These are phyloP conservation scores for Amniataba percoides DNA, from an alignment of 2,797 vertebrate species.

Conservation along the genomic window DNA sequence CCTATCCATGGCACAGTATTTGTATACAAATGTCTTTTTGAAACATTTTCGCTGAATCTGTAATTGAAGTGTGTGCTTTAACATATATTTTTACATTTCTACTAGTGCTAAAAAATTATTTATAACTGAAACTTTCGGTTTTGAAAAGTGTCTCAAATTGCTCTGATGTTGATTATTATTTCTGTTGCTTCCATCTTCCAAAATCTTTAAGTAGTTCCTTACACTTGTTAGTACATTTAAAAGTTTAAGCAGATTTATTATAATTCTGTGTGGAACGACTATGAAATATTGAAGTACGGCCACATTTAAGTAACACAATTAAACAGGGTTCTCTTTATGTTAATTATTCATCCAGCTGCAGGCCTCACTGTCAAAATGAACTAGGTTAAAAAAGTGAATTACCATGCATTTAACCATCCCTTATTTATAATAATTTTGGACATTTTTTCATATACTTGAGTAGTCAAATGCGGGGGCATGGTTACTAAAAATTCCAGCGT, in stretches of 20 bases:
- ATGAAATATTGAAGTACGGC: not conserved
- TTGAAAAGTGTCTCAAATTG: not conserved
- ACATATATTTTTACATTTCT: not conserved
- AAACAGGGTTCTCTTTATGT: not conserved
- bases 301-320: not conserved
- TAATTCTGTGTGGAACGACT: not conserved
- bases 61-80: not conserved
- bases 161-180: not conserved
- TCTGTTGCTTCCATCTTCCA: not conserved
- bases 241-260: not conserved
- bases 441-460: not conserved
- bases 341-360: not conserved
- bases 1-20: not conserved
- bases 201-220: not conserved
- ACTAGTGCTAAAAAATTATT: not conserved
- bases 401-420: not conserved
- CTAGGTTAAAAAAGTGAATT: not conserved
- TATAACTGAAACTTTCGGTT: not conserved
- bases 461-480: not conserved
- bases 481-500: not conserved
- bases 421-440: not conserved
- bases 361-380: constrained; percentile 6
- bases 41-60: not conserved
- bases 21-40: not conserved
- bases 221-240: not conserved